A percentile compares a stretch with the other conserved stretches of the same genome.
Conservation (phyloP, 2,797 vertebrate genomes). For the Tympanoctomys barrerae region DNA sequence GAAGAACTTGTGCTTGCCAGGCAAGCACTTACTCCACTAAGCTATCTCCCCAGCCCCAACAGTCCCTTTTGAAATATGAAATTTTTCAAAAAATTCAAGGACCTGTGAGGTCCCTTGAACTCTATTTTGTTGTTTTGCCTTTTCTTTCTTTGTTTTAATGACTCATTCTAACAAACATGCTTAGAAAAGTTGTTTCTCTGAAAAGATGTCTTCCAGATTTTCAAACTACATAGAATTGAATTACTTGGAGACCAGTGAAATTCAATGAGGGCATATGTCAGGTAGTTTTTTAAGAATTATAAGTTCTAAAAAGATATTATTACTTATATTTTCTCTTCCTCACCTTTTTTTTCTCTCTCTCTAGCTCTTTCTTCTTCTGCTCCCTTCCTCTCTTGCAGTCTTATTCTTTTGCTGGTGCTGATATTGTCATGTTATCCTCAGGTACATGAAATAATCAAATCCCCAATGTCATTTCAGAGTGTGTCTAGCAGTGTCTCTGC, state of each 20-base stretch:
- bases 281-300: slow-evolving; percentile 5
- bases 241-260: not conserved
- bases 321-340: not conserved
- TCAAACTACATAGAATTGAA: slow-evolving; percentile 35
- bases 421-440: not conserved
- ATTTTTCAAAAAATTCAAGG: not conserved
- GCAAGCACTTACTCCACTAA: too few species aligned
- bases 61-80: not conserved
- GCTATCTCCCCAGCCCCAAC: too few species aligned
- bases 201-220: slow-evolving; percentile 46
- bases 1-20: too few species aligned
- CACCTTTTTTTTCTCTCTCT: not conserved
- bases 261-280: not conserved
- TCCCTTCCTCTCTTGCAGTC: not conserved
- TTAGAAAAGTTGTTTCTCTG: not conserved
- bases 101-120: not conserved
- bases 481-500: not conserved
- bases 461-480: not conserved
- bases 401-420: slow-evolving; percentile 8
- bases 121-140: slow-evolving; percentile 14
- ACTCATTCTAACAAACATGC: not conserved
- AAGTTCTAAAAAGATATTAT: not conserved
- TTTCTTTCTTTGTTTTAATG: slow-evolving; percentile 34
- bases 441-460: not conserved
- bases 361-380: not conserved